A percentile compares a stretch with the other conserved stretches of the same genome.
Evolutionary conservation across 2,797 vertebrate genomes (phyloP).

Genomic region (Gymnopithys bicolor): DNA sequence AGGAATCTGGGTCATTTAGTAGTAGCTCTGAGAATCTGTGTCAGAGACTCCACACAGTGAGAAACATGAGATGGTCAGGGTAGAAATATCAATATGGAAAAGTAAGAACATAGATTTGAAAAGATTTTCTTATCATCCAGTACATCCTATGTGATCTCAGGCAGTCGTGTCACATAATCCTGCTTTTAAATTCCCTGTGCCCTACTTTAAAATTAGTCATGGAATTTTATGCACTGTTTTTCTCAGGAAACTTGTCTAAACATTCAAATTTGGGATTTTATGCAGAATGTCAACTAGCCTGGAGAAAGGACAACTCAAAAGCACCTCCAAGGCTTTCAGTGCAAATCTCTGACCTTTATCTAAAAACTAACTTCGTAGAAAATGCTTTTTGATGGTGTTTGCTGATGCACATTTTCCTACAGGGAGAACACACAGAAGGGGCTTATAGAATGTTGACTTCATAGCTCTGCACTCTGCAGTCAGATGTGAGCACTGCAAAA

Average conservation of each 20-base stretch:
- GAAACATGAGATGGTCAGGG: neutral
- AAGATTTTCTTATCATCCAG: neutral
- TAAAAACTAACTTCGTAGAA: neutral
- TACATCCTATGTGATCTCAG: neutral
- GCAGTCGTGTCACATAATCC: neutral
- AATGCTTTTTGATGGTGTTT: neutral
- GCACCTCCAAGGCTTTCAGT: conserved; percentile 20
- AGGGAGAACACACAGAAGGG: neutral
- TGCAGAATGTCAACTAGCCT: neutral
- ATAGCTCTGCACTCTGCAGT: neutral
- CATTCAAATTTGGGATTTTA: neutral
- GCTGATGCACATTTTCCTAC: neutral
- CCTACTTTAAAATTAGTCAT: neutral
- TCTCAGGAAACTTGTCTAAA: neutral
- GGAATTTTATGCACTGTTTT: neutral
- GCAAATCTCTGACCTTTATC: conserved; percentile 49
- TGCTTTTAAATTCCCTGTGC: neutral
- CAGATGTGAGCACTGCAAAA: neutral
- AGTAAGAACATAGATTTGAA: neutral
- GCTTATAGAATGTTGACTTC: neutral
- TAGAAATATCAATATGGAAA: neutral
- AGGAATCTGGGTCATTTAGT: conserved; percentile 5
- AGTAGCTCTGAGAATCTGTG: neutral
- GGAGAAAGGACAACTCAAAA: neutral
- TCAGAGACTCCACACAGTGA: neutral